Conservation (phyloP, 2,888 invertebrate species). For the Tenthredo notha region DNA sequence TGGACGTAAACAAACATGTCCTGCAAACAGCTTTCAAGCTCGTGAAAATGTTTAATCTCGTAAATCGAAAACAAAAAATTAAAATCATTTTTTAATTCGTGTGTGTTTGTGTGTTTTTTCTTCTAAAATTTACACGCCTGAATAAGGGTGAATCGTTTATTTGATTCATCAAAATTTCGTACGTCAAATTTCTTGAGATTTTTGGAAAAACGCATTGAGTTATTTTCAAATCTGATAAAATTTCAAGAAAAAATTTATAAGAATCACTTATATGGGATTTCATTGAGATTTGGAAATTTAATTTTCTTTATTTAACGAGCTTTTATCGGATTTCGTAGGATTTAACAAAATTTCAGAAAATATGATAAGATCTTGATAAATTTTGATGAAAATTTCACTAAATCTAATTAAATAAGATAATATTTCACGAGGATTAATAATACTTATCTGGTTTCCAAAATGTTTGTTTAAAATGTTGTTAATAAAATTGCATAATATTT, state of each 20-base stretch:
- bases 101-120: background rate
- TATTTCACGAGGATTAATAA: background rate
- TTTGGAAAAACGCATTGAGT: too few species aligned
- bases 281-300: background rate
- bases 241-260: too few species aligned
- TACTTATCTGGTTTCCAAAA: background rate
- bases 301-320: background rate
- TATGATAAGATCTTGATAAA: background rate
- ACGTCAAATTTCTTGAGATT: too few species aligned
- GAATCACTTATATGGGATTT: background rate
- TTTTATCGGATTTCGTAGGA: background rate
- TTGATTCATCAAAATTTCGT: too few species aligned
- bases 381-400: background rate
- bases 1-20: background rate
- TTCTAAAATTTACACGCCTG: background rate
- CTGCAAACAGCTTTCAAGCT: background rate
- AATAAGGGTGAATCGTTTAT: background rate
- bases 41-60: slow-evolving; percentile 8
- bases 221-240: too few species aligned
- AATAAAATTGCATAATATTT: background rate
- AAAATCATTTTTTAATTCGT: background rate
- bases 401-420: background rate
- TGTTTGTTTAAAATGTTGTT: background rate
- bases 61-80: background rate
- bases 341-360: background rate